Base-by-base conservation (phyloP, 1,140 invertebrate genomes). In the Hydropsyche tenuis region DNA sequence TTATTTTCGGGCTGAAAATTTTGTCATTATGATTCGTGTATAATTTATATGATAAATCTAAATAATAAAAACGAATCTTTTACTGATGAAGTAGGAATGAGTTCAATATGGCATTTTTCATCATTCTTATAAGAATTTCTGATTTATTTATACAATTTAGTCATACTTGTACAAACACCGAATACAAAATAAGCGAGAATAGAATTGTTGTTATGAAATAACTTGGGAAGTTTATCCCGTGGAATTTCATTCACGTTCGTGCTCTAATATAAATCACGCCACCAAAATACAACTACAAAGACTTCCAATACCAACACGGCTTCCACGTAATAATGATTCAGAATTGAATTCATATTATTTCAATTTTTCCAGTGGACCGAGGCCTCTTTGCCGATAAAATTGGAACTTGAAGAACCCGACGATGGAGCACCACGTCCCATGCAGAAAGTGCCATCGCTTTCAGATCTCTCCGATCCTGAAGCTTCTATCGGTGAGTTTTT, bases 391-490 rank as follows among this genome's bases (percentile, higher is more conserved):
- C 84, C 85, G 45, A 92, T 93, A 80, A 90, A 91, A 72, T 93
- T 91, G 87, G 82, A 93, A 60, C 84, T 82, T 1, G 80, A 85
- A 48, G 88, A 89, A 69, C 76, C 81, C 0, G 83, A 86, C 71
- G 87, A 88, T 75, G 86, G 81, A 37, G 53, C 70, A 20, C 56
- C 79, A 73, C 81, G 87, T 48, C 88, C 91, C 18, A 93, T 94
- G 86, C 91, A 93, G 81, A 94, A 94, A 81, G 93, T 94, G 70
- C 93, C 93, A 5, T 94, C 92, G 0, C 88, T 94, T 30, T 93
- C 91, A 51, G 93, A 94, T 82, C 86, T 94, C 7, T 93, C 92
- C 1, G 93, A 94, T 82, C 90, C 90, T 18, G 93, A 94, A 84
- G 91, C 89, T 42, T 94, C 92, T 9, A 81, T 94, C 74, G 92